These are phyloP conservation scores for Tribolium castaneum DNA, from an alignment of 1,140 invertebrate species.

Conservation along the genomic window DNA sequence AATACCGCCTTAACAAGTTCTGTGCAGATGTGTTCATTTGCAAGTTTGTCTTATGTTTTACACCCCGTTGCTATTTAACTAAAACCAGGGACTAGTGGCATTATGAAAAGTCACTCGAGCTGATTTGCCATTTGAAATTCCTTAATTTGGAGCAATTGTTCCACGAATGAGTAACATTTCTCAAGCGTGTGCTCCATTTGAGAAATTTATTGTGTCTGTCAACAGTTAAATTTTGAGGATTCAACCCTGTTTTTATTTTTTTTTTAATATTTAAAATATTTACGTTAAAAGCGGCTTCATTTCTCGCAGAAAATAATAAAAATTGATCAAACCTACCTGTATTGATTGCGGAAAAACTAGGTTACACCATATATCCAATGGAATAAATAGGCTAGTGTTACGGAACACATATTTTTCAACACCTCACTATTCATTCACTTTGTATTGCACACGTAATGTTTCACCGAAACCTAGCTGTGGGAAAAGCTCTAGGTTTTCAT, in stretches of 20 bases:
- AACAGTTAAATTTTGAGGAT: too few relatives aligned
- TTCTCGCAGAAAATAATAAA: background rate
- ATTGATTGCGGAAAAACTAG: background rate
- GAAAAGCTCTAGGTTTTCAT: background rate
- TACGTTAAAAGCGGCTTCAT: background rate
- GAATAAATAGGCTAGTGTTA: background rate
- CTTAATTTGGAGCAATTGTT: constrained; percentile 22
- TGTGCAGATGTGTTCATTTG: constrained; percentile 44
- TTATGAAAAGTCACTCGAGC: constrained; percentile 40
- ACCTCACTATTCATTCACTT: background rate
- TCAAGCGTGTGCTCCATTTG: constrained; percentile 13
- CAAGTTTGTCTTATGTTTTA: constrained; percentile 43
- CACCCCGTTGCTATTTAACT: constrained; percentile 33
- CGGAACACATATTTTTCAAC: background rate
- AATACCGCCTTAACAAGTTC: constrained; percentile 27
- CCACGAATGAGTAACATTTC: constrained; percentile 23
- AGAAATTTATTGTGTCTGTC: too few relatives aligned
- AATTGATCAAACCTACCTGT: background rate
- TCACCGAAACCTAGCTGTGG: background rate
- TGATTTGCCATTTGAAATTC: constrained; percentile 7
- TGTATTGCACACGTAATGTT: background rate
- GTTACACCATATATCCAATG: background rate
- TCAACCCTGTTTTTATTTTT: too few relatives aligned
- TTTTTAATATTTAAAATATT: too few relatives aligned
- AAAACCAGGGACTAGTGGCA: constrained; percentile 16